Conservation (phyloP, 2,888 invertebrate species). For the Drosophila macrothrix region DNA sequence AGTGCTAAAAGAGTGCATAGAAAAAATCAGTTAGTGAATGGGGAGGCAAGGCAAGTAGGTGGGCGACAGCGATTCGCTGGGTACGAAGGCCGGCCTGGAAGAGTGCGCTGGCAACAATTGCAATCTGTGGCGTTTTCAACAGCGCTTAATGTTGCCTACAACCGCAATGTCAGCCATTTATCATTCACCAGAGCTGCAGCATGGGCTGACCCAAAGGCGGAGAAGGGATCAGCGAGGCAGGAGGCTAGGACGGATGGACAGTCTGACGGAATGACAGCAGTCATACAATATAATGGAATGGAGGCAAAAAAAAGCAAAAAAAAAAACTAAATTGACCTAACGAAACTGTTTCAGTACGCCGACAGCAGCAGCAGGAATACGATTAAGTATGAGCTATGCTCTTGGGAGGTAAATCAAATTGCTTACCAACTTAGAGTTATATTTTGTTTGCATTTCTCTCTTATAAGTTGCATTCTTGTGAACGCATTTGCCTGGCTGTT, state of each 20-base stretch:
- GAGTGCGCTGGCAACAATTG: conserved; percentile 59
- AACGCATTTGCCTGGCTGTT: conserved; percentile 12
- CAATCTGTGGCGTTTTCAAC: conserved; percentile 77
- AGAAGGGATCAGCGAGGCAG: not conserved
- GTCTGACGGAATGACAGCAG: conserved; percentile 30
- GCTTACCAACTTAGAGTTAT: conserved; percentile 20
- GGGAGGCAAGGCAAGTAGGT: not conserved
- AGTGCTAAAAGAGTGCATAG: conserved; percentile 36
- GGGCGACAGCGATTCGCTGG: not conserved
- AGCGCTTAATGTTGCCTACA: conserved; percentile 76
- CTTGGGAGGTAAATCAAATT: conserved; percentile 51
- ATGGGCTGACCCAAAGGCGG: conserved; percentile 13
- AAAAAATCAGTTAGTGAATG: conserved; percentile 44
- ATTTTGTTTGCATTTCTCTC: conserved; percentile 13
- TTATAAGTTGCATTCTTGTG: conserved; percentile 29
- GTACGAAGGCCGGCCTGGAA: not conserved
- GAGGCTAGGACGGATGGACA: conserved; percentile 18
- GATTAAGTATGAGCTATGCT: conserved; percentile 42
- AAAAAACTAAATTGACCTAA: conserved; percentile 49
- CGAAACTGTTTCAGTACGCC: conserved; percentile 21
- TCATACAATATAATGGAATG: conserved; percentile 22
- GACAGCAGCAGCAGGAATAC: conserved; percentile 16
- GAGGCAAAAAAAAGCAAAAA: conserved; percentile 35
- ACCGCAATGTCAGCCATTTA: conserved; percentile 78
- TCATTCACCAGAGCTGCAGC: conserved; percentile 61